phyloP scores from a whole-genome alignment of 2,113 vertebrate genomes.

The Albula goreensis region DNA sequence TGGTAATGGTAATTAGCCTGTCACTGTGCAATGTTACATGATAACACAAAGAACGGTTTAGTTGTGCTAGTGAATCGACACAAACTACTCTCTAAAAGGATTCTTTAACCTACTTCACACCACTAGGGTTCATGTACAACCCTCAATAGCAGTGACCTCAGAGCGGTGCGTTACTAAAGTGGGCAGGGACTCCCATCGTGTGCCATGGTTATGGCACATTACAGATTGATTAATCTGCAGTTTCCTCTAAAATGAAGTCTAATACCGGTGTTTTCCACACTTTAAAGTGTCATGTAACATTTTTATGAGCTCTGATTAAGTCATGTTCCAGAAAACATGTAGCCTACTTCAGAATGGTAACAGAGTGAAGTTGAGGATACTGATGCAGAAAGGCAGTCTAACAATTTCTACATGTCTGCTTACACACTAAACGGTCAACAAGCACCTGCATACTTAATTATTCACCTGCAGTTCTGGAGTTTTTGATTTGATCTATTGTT shows the following conservation, averaged over 20 bases:
- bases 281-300: background rate
- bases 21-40: too few relatives aligned
- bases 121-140: background rate
- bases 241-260: background rate
- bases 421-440: too few relatives aligned
- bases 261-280: background rate
- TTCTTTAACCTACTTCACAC: too few relatives aligned
- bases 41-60: too few relatives aligned
- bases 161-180: slow-evolving; percentile 30
- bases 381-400: background rate
- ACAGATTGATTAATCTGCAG: background rate
- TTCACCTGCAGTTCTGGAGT: too few relatives aligned
- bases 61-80: too few relatives aligned
- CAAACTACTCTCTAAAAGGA: too few relatives aligned
- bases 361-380: background rate
- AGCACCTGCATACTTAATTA: too few relatives aligned
- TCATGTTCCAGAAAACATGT: background rate
- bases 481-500: too few relatives aligned
- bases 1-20: too few relatives aligned
- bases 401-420: too few relatives aligned
- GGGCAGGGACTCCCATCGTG: background rate
- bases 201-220: background rate
- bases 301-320: background rate
- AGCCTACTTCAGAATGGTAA: background rate
- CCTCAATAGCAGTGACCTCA: slow-evolving; percentile 28